Evolutionary conservation across 2,797 vertebrate genomes (phyloP).

Genomic region (Scarus forsteni): DNA sequence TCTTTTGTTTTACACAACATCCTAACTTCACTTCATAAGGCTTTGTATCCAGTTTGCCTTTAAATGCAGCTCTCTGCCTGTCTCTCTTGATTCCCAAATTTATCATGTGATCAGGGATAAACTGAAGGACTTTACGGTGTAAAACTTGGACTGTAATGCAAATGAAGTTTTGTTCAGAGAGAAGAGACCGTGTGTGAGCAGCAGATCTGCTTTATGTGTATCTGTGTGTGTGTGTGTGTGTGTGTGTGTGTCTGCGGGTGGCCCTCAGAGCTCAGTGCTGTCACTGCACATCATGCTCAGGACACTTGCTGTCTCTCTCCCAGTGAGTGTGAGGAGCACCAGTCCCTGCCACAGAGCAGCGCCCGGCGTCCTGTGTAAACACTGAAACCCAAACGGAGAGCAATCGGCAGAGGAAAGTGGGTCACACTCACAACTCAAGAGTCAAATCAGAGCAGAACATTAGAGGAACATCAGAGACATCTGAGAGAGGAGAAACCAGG

Average conservation of each 20-base stretch:
- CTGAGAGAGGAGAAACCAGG: too few species aligned
- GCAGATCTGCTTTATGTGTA: background rate
- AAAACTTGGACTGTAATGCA: too few species aligned
- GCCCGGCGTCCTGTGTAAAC: background rate
- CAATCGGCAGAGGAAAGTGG: background rate
- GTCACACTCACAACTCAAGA: background rate
- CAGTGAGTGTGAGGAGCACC: background rate
- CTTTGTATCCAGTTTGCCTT: too few species aligned
- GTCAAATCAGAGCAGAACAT: too few species aligned
- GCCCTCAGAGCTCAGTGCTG: slow-evolving; percentile 38
- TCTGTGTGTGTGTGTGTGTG: background rate
- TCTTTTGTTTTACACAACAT: too few species aligned
- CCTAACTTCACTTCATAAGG: too few species aligned
- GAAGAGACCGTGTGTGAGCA: background rate
- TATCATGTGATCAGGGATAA: too few species aligned
- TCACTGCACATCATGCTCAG: slow-evolving; percentile 42
- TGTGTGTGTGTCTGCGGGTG: slow-evolving; percentile 23
- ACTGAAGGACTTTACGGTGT: too few species aligned
- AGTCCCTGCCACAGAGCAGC: background rate
- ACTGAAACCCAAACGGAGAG: background rate
- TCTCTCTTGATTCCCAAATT: too few species aligned
- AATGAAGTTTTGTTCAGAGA: too few species aligned
- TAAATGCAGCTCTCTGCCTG: too few species aligned
- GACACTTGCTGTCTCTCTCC: slow-evolving; percentile 11
- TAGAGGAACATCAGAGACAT: too few species aligned